Conservation (phyloP, 2,888 invertebrate species). For the Drosophila mercatorum region DNA sequence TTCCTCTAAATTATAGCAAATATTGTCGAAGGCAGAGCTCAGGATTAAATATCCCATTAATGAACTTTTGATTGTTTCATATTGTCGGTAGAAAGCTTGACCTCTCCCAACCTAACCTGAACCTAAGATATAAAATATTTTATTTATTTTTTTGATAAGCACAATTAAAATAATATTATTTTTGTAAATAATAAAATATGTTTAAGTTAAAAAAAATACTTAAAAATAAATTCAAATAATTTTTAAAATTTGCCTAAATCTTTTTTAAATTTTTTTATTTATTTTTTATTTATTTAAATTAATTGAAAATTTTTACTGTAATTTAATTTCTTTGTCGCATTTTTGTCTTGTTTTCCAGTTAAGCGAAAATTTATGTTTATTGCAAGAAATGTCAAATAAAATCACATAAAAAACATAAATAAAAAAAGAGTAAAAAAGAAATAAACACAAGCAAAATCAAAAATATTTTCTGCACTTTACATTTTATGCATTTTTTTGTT, state of each 20-base stretch:
- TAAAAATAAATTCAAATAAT: too few relatives aligned
- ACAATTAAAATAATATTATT: background rate
- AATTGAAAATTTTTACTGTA: too few relatives aligned
- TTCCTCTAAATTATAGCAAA: background rate
- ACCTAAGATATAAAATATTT: background rate
- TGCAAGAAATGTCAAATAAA: constrained; percentile 14
- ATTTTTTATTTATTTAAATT: too few relatives aligned
- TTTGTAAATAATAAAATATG: too few relatives aligned
- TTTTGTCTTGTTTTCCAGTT: background rate
- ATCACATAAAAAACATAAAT: constrained; percentile 5
- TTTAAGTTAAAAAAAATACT: too few relatives aligned
- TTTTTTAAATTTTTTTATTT: background rate
- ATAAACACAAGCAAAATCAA: background rate
- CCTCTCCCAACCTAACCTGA: background rate
- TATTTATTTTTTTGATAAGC: background rate
- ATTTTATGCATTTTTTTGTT: constrained; percentile 14
- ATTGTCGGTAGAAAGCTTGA: too few relatives aligned
- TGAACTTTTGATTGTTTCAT: too few relatives aligned
- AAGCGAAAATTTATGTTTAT: constrained; percentile 8
- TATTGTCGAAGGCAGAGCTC: too few relatives aligned
- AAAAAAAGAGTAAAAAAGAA: constrained; percentile 9
- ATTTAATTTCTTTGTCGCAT: background rate
- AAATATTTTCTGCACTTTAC: constrained; percentile 28
- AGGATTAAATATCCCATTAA: too few relatives aligned
- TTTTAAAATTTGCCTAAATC: too few relatives aligned